These are phyloP conservation scores for Drosophila quadrilineata DNA, from an alignment of 1,140 invertebrate genomes.

Conservation along the genomic window DNA sequence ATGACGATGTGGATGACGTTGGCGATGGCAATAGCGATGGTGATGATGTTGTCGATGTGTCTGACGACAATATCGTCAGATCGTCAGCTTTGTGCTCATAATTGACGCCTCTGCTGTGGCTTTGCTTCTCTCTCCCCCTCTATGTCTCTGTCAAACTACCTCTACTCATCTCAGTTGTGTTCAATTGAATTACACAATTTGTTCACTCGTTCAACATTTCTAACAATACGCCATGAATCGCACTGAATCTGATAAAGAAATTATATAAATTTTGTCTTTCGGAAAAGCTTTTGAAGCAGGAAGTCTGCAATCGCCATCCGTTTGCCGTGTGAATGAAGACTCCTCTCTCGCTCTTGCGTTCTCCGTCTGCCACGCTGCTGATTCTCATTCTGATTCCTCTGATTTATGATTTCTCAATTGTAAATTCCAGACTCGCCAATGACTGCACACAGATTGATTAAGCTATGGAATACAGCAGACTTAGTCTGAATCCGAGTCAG, in stretches of 20 bases:
- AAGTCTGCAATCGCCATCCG: conserved; percentile 63
- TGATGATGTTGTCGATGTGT: conserved; percentile 10
- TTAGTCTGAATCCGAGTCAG: neutral
- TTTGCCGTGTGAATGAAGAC: conserved; percentile 52
- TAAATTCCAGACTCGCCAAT: neutral
- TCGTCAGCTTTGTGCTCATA: conserved; percentile 56
- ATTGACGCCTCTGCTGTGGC: conserved; percentile 50
- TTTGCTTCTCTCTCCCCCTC: too few species aligned
- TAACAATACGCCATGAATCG: conserved; percentile 55
- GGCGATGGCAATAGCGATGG: neutral
- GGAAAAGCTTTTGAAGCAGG: conserved; percentile 56
- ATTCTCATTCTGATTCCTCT: conserved; percentile 7
- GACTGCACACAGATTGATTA: conserved; percentile 47
- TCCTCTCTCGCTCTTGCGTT: conserved; percentile 4
- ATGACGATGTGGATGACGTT: conserved; percentile 1
- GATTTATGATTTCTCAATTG: conserved; percentile 16
- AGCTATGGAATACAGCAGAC: conserved; percentile 14
- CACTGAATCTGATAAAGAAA: conserved; percentile 70
- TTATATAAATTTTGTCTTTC: conserved; percentile 68
- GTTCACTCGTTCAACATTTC: too few species aligned
- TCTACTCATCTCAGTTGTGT: conserved; percentile 6
- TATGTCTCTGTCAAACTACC: neutral
- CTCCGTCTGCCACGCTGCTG: conserved; percentile 9
- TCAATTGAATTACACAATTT: conserved; percentile 68
- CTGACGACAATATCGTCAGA: conserved; percentile 12